Base-by-base conservation (phyloP, 1,140 invertebrate genomes). In the Yoshiicerus persimilis region DNA sequence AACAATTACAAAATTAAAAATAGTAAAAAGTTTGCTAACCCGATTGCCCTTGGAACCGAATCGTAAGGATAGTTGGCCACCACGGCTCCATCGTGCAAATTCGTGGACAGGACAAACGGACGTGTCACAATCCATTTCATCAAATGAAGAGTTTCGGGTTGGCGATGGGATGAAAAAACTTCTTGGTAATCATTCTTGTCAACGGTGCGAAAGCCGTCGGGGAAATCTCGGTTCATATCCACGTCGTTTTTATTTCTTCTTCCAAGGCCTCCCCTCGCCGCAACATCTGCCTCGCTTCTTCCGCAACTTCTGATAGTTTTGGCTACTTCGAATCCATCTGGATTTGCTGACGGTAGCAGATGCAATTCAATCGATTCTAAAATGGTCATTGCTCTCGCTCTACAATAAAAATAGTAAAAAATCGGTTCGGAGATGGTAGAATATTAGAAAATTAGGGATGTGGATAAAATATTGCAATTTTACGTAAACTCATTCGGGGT, bases 321-420 rank as follows among this genome's bases (percentile, higher is more conserved):
- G n/a, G 97, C 96, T 75, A 94, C 93, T 91, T 96, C 96, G 93
- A 96, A 97, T 11, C 97, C 97, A 94, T 99, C 97, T 75, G 97
- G 97, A 93, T 98, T 98, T 93, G 98, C 94, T 11, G 96, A 96
- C 0, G 98, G 98, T 95, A 99, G 96, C 70, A 99, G 92, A 92
- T 95, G 97, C 77, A 99, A 96, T 92, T 99, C 97, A 0, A 96
- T 97, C 0, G 92, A 94, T 90, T 98, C 95, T 0, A 99, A 93
- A n/a, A 99, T 92, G 86, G 93, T 93, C 0, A 95, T 95, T 20
- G 97, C 93, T 70, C 90, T 86, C 0, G 62, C 13, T n/a, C 47
- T 56, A 56, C 47, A 16, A 56, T 20, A 47, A 20, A 8, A 47
- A 2, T 4, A 20, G 16, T n/a, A n/a, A 56, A 11, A 11, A 16